Conservation (phyloP, 2,113 vertebrate species). For the Eonycteris spelaea region DNA sequence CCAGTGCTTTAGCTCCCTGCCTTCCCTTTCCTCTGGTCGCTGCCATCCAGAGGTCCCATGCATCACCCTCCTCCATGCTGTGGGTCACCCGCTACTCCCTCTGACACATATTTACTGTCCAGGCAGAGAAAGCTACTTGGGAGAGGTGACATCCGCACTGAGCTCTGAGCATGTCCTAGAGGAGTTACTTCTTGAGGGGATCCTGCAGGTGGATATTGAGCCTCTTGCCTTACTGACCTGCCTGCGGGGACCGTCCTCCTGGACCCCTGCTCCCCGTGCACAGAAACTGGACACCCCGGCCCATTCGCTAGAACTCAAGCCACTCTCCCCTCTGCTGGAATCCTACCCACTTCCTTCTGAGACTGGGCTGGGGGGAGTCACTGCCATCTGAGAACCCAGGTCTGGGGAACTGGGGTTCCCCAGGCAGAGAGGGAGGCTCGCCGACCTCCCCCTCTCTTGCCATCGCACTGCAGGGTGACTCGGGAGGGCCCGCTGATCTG, state of each 20-base stretch:
- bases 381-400: neutral
- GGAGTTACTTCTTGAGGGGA: too few relatives aligned
- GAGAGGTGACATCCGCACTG: neutral
- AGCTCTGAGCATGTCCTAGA: neutral
- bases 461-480: conserved; percentile 50
- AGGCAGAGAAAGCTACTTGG: neutral
- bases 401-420: neutral
- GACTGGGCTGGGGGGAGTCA: neutral
- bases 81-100: neutral
- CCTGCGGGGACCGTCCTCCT: neutral
- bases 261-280: fast-evolving
- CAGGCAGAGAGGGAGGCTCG: too few relatives aligned
- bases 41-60: neutral
- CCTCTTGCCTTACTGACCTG: neutral
- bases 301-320: neutral
- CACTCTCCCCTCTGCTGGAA: neutral
- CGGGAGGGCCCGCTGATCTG: conserved; percentile 50
- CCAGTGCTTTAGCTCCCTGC: too few relatives aligned
- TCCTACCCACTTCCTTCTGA: neutral
- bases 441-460: neutral
- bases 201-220: too few relatives aligned
- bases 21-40: neutral
- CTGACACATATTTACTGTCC: neutral
- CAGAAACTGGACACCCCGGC: neutral
- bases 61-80: too few relatives aligned